Conservation (phyloP, 2,888 invertebrate species). For the Hyposoter dolosus region DNA sequence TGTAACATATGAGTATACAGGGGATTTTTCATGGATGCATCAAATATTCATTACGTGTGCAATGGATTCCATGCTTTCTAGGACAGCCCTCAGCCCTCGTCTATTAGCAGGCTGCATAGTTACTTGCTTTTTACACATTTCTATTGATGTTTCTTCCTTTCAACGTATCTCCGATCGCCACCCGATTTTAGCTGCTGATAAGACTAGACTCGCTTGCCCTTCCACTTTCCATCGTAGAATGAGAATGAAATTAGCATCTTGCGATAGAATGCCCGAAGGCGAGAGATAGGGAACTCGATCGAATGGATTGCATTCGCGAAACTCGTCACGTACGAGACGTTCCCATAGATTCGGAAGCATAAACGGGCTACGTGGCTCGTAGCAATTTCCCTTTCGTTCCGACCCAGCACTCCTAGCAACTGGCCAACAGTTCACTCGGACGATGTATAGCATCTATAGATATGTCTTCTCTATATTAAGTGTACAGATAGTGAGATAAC, state of each 20-base stretch:
- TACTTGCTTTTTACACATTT: not conserved
- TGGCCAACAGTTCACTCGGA: constrained; percentile 48
- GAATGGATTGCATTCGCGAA: constrained; percentile 73
- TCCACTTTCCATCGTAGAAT: not conserved
- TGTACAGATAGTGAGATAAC: not conserved
- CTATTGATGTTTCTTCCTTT: constrained; percentile 8
- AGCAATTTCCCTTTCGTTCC: constrained; percentile 74
- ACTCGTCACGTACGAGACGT: constrained; percentile 76
- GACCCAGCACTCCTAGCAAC: constrained; percentile 38
- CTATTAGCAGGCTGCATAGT: not conserved
- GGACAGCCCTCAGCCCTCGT: too few species aligned
- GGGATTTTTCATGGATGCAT: constrained; percentile 15
- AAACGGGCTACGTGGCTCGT: constrained; percentile 77
- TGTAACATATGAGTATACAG: constrained; percentile 1
- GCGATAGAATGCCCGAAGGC: constrained; percentile 44
- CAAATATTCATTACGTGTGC: constrained; percentile 49
- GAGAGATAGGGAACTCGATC: constrained; percentile 62
- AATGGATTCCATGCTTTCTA: not conserved
- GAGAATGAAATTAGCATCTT: constrained; percentile 69
- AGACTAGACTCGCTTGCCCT: constrained; percentile 13
- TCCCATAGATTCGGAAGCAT: constrained; percentile 76
- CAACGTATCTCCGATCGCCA: constrained; percentile 27
- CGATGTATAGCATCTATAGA: constrained; percentile 3
- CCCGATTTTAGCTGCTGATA: constrained; percentile 45
- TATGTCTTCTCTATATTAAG: not conserved